Evolutionary conservation across 2,113 vertebrate species (phyloP).

Genomic region (Stigmatopora argus): DNA sequence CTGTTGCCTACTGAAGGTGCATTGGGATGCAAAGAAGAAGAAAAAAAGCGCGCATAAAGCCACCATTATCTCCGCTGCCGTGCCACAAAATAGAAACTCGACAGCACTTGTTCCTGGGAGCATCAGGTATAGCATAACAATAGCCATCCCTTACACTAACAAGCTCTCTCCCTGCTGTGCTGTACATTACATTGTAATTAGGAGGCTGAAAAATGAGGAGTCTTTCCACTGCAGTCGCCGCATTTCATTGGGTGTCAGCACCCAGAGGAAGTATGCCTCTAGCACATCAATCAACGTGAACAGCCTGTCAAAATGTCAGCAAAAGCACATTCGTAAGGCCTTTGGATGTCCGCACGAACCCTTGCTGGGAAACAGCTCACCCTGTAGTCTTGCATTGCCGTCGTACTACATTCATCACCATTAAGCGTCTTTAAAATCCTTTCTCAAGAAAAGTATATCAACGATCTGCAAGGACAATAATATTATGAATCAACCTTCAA

Average conservation of each 20-base stretch:
- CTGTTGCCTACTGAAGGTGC: constrained; percentile 21
- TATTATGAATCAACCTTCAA: neutral
- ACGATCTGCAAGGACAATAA: neutral
- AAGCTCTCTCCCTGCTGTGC: constrained; percentile 58
- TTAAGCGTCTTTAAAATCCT: constrained; percentile 37
- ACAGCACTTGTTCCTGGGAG: constrained; percentile 40
- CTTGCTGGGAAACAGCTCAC: constrained; percentile 64
- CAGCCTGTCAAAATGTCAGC: constrained; percentile 69
- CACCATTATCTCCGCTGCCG: constrained; percentile 54
- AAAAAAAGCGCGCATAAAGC: constrained; percentile 53
- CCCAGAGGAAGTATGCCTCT: constrained; percentile 30
- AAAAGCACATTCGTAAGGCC: constrained; percentile 62
- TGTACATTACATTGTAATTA: constrained; percentile 47
- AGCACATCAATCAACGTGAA: constrained; percentile 69
- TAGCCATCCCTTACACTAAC: constrained; percentile 50
- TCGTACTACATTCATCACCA: constrained; percentile 66
- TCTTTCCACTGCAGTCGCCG: constrained; percentile 40
- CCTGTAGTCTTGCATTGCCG: constrained; percentile 49
- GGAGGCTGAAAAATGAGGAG: constrained; percentile 59
- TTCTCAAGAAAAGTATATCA: neutral
- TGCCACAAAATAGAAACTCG: constrained; percentile 48
- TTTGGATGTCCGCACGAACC: constrained; percentile 52
- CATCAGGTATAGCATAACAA: constrained; percentile 59
- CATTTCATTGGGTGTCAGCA: constrained; percentile 43
- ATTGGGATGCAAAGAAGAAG: constrained; percentile 25